Percentiles rank a stretch among this genome's conserved stretches.
Conservation (phyloP, 1,140 invertebrate species). For the Bombus ignitus region DNA sequence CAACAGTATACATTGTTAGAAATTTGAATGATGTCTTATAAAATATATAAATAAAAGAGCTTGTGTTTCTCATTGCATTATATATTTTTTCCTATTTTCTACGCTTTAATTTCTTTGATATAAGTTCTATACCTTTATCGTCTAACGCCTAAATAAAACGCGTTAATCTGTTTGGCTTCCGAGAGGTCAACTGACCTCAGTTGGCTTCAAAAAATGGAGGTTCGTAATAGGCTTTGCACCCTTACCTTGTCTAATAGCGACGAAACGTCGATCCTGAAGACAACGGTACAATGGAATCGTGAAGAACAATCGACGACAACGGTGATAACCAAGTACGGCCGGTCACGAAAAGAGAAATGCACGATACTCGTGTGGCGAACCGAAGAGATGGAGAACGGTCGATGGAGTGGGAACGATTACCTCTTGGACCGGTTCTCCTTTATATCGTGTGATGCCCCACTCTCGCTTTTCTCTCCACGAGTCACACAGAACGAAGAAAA, state of each 20-base stretch:
- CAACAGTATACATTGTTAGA: too few relatives aligned
- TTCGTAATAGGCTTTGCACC: background rate
- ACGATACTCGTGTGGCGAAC: constrained; percentile 44
- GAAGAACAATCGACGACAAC: constrained; percentile 33
- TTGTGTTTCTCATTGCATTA: too few relatives aligned
- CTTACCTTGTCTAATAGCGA: constrained; percentile 47
- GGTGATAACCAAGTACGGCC: constrained; percentile 27
- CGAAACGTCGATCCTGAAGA: background rate
- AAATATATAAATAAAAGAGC: too few relatives aligned
- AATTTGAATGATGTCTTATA: too few relatives aligned
- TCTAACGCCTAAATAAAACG: too few relatives aligned
- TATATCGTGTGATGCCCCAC: constrained; percentile 71
- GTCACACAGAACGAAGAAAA: constrained; percentile 19
- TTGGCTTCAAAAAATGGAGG: background rate
- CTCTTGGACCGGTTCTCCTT: constrained; percentile 77
- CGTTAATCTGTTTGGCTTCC: too few relatives aligned
- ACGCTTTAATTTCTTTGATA: too few relatives aligned
- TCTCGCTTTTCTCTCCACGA: constrained; percentile 51
- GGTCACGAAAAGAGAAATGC: constrained; percentile 57
- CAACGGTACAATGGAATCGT: background rate
- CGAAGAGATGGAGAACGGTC: constrained; percentile 64
- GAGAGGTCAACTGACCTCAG: too few relatives aligned
- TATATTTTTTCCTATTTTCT: too few relatives aligned
- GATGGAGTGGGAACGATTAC: constrained; percentile 69
- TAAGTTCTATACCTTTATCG: too few relatives aligned